Evolutionary conservation across 2,113 vertebrate species (phyloP).

Genomic region (Onychostoma macrolepis): DNA sequence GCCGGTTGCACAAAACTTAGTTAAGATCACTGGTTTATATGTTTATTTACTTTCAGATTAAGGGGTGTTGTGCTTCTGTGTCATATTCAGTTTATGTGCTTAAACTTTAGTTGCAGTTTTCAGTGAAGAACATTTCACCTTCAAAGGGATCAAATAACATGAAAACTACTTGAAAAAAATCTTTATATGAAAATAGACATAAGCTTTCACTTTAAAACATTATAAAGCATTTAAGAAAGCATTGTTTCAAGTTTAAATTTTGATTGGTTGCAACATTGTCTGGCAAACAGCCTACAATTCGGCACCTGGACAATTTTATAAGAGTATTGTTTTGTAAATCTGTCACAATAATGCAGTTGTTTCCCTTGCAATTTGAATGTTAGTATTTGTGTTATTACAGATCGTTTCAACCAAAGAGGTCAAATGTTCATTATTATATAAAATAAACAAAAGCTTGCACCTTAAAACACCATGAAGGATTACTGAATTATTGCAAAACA

Average conservation of each 20-base stretch:
- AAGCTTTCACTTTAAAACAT: background rate
- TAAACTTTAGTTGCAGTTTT: background rate
- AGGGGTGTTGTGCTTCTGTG: background rate
- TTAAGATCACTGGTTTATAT: background rate
- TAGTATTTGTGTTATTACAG: too few relatives aligned
- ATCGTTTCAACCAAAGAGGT: background rate
- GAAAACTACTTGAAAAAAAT: background rate
- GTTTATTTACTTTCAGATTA: background rate
- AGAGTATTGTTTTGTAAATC: background rate
- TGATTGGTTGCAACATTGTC: background rate
- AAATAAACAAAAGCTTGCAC: too few relatives aligned
- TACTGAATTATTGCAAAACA: background rate
- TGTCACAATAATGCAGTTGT: background rate
- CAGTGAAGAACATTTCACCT: too few relatives aligned
- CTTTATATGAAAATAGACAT: background rate
- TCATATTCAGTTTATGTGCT: background rate
- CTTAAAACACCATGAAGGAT: too few relatives aligned
- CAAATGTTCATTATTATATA: background rate
- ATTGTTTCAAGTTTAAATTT: background rate
- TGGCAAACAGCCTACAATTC: background rate
- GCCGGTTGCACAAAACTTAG: background rate
- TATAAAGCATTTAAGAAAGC: background rate
- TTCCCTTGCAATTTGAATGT: too few relatives aligned
- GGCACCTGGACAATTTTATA: background rate
- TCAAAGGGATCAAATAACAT: background rate